Evolutionary conservation across 1,140 invertebrate genomes (phyloP), one percentile per base, ranked within the genome.

Genomic region (Charaxes varanes): DNA sequence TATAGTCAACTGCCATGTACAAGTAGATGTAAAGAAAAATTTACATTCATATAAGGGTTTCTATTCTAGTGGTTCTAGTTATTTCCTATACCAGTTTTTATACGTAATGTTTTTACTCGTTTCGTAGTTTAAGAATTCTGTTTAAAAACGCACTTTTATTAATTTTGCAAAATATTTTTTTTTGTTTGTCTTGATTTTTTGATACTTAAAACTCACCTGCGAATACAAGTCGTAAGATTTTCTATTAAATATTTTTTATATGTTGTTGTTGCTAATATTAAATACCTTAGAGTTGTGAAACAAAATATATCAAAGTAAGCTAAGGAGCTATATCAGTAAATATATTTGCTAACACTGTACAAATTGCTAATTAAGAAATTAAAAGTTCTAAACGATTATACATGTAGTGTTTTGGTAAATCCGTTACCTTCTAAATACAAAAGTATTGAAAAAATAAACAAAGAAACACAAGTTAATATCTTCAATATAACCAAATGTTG

Each of bases 21-120:
- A n/a, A n/a, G n/a, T n/a, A n/a, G n/a, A n/a, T n/a, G n/a, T n/a
- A 74, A 68, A 58, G 52, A 66, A 50, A 60, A 45, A 53, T 52
- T 52, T 35, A 30, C 24, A 13, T n/a, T n/a, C n/a, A 22, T 40
- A 28, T 18, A 27, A 42, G 21, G 31, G 22, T 42, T 18, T 22
- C 6, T 33, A 34, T 42, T 34, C 31, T 34, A 42, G 40, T 42
- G 15, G 15, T 24, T 28, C 13, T 24, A 13, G 21, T 12, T 41
- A 34, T 22, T 46, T 14, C 40, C 36, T 28, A 34, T 38, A 46
- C 30, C 30, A 47, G 32, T 41, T 33, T 32, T 22, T 14, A 24
- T 21, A 30, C 27, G 37, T 41, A 31, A 3, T 47, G 12, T 28
- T 30, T 23, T 15, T 26, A 15, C 16, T 22, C 13, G 28, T 34